phyloP scores from a whole-genome alignment of 2,888 invertebrate genomes.

The Monoplex corrugatus region DNA sequence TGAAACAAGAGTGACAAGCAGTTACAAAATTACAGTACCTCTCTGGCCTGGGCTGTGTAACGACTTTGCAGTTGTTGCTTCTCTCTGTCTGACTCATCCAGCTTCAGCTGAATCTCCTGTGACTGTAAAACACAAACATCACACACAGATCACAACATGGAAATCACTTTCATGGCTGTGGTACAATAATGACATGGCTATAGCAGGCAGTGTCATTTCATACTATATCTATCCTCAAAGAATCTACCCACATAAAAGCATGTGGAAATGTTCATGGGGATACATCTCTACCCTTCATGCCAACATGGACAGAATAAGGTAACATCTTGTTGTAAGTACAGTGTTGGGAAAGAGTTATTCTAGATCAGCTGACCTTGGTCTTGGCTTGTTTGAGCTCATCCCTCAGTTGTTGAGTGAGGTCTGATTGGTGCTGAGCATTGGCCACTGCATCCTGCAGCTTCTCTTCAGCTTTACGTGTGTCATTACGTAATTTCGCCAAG shows the following conservation, averaged over 20 bases:
- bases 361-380: slow-evolving; percentile 65
- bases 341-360: too few relatives aligned
- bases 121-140: slow-evolving; percentile 61
- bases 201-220: too few relatives aligned
- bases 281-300: too few relatives aligned
- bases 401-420: slow-evolving; percentile 75
- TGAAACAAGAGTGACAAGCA: too few relatives aligned
- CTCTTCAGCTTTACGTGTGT: slow-evolving; percentile 76
- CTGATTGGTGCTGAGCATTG: slow-evolving; percentile 75
- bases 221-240: not conserved
- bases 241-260: not conserved
- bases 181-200: too few relatives aligned
- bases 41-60: slow-evolving; percentile 68
- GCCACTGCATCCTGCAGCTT: slow-evolving; percentile 76
- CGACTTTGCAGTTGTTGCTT: slow-evolving; percentile 68
- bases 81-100: slow-evolving; percentile 72
- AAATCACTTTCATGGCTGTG: too few relatives aligned
- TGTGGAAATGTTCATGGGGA: too few relatives aligned
- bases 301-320: too few relatives aligned
- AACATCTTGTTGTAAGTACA: too few relatives aligned
- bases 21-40: too few relatives aligned
- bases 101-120: slow-evolving; percentile 66
- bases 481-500: slow-evolving; percentile 73
- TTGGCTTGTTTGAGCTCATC: slow-evolving; percentile 74
- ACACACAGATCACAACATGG: too few relatives aligned